A percentile compares a stretch with the other conserved stretches of the same genome.
Conservation (phyloP, 2,888 invertebrate species). For the Lissocephala sabroskyi region DNA sequence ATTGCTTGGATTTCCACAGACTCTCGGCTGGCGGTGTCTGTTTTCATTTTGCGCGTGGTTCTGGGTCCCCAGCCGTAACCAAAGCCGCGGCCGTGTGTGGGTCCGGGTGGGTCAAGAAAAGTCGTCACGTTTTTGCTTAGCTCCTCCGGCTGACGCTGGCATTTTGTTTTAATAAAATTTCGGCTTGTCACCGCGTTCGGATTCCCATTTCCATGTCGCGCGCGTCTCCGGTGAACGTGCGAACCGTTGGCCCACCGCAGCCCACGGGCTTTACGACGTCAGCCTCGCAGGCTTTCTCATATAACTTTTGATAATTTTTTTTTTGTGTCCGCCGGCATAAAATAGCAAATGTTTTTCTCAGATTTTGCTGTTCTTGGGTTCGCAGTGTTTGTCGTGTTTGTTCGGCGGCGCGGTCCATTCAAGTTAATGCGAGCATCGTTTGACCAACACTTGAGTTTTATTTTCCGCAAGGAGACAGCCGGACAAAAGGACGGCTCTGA, state of each 20-base stretch:
- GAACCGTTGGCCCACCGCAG: constrained; percentile 16
- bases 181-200: background rate
- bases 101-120: constrained; percentile 42
- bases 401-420: constrained; percentile 31
- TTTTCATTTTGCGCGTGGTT: too few relatives aligned
- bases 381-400: background rate
- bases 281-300: background rate
- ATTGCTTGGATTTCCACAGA: too few relatives aligned
- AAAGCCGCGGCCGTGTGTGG: too few relatives aligned
- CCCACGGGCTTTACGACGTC: too few relatives aligned
- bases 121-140: background rate
- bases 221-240: constrained; percentile 33
- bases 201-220: constrained; percentile 2
- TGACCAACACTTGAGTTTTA: constrained; percentile 16
- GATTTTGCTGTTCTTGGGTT: background rate
- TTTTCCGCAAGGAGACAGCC: constrained; percentile 22
- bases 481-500: too few relatives aligned
- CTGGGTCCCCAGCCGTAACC: too few relatives aligned
- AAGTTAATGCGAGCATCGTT: constrained; percentile 34
- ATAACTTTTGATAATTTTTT: constrained; percentile 5
- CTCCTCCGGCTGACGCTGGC: constrained; percentile 5
- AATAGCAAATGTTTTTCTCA: constrained; percentile 2
- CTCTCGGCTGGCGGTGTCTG: too few relatives aligned
- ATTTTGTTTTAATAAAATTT: constrained; percentile 7
- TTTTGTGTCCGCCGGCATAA: background rate